These are phyloP conservation scores for Haliclona indistincta DNA, from an alignment of 37 sponge, comb jelly and placozoan species.

Conservation along the genomic window DNA sequence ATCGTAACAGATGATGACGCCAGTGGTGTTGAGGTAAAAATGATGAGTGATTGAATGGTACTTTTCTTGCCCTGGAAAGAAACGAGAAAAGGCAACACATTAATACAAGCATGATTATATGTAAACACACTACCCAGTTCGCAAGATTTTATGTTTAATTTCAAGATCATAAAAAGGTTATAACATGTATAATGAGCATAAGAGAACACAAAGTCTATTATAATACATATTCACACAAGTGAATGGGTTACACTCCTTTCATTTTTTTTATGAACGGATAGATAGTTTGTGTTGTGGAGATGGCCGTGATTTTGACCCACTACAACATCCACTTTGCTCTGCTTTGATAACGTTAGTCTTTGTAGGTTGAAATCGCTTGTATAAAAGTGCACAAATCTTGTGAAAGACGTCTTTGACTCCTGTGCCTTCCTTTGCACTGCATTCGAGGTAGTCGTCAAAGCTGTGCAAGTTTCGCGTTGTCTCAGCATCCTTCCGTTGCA, in stretches of 20 bases:
- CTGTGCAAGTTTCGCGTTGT: slow-evolving; percentile 28
- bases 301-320: too few relatives aligned
- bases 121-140: too few relatives aligned
- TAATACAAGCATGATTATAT: too few relatives aligned
- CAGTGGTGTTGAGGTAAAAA: slow-evolving; percentile 49
- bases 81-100: neutral
- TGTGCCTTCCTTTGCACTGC: slow-evolving; percentile 64
- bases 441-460: slow-evolving; percentile 35
- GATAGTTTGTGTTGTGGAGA: too few relatives aligned
- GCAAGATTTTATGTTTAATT: too few relatives aligned
- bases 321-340: neutral
- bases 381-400: neutral
- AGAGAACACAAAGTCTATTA: too few relatives aligned
- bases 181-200: too few relatives aligned
- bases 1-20: slow-evolving; percentile 54
- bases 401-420: slow-evolving; percentile 39
- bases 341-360: neutral
- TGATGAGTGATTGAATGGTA: slow-evolving; percentile 63
- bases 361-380: neutral
- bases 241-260: too few relatives aligned
- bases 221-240: too few relatives aligned
- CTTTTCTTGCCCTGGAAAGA: slow-evolving; percentile 57
- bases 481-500: neutral
- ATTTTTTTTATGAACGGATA: too few relatives aligned
- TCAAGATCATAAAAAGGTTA: too few relatives aligned